phyloP scores from a whole-genome alignment of 1,140 invertebrate genomes.

The Trissolcus basalis region DNA sequence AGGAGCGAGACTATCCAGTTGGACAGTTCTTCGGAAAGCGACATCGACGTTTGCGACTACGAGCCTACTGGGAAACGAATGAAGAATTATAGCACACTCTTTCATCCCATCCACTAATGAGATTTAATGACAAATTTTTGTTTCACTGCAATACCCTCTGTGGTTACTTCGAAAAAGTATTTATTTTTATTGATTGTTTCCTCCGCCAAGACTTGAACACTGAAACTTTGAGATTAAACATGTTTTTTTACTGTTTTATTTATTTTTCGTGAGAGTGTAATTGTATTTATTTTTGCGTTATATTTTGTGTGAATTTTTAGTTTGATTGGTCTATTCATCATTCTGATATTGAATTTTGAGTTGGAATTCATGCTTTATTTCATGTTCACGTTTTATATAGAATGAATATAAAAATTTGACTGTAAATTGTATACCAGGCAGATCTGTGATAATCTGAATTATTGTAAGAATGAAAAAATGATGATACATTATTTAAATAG shows the following conservation, averaged over 20 bases:
- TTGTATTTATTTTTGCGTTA: no score
- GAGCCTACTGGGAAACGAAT: slow-evolving; percentile 60
- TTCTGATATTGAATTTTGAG: not conserved
- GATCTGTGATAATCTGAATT: slow-evolving; percentile 3
- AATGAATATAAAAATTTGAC: not conserved
- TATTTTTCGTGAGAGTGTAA: not conserved
- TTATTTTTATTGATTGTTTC: no score
- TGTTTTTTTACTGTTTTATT: no score
- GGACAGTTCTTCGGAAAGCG: slow-evolving; percentile 60
- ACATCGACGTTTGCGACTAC: slow-evolving; percentile 64
- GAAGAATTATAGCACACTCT: slow-evolving; percentile 40
- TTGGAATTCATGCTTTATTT: not conserved
- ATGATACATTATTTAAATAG: no score
- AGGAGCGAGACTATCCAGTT: slow-evolving; percentile 54
- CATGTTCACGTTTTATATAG: not conserved
- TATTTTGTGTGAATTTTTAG: no score
- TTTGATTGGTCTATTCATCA: no score
- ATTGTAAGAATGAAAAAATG: not conserved
- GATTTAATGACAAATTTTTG: not conserved
- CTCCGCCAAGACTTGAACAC: no score
- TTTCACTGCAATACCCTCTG: no score
- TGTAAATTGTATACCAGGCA: slow-evolving; percentile 6
- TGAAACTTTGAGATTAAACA: no score
- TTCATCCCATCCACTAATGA: not conserved
- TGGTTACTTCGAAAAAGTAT: no score